Conservation (phyloP, 2,797 vertebrate genomes). For the Tragopan temminckii region DNA sequence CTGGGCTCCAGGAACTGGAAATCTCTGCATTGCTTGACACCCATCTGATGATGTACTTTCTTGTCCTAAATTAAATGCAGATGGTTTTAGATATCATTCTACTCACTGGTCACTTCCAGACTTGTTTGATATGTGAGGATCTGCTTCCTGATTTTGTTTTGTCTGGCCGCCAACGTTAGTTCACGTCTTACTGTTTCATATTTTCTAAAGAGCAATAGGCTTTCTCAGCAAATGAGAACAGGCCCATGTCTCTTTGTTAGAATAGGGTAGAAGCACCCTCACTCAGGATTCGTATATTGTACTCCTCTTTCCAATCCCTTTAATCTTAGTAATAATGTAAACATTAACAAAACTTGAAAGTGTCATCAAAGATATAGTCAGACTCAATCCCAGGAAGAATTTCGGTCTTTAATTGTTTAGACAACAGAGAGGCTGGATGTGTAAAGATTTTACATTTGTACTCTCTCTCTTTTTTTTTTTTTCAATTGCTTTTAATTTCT, state of each 20-base stretch:
- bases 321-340: not conserved
- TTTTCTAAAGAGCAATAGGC: not conserved
- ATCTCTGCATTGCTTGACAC: not conserved
- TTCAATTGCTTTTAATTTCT: not conserved
- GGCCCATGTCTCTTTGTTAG: not conserved
- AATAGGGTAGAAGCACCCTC: not conserved
- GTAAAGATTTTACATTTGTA: not conserved
- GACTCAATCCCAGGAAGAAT: not conserved
- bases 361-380: not conserved
- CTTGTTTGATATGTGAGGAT: slow-evolving; percentile 4
- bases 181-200: not conserved
- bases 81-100: not conserved
- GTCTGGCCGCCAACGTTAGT: slow-evolving; percentile 12
- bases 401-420: not conserved
- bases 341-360: not conserved
- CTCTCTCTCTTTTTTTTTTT: not conserved
- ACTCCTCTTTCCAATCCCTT: not conserved
- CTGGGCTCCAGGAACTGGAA: not conserved
- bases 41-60: not conserved
- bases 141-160: slow-evolving; percentile 45
- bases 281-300: not conserved
- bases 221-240: not conserved
- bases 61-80: slow-evolving; percentile 27
- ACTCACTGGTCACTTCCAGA: not conserved
- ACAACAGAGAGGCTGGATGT: rapidly evolving